These are phyloP conservation scores for Chloebia gouldiae DNA, from an alignment of 2,113 vertebrate genomes.

Conservation along the genomic window DNA sequence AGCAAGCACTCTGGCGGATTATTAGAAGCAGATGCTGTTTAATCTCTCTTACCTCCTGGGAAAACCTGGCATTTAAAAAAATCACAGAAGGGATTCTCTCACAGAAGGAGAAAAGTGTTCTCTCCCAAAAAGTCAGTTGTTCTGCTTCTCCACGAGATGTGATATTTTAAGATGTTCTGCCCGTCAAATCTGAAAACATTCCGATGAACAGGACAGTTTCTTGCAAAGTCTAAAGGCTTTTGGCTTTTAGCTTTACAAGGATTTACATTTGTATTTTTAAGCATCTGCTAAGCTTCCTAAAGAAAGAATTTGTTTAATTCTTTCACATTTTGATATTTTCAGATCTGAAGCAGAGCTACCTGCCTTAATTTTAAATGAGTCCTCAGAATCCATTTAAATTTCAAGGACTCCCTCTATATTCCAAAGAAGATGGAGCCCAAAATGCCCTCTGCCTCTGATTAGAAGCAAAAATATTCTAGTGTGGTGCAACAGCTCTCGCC, in stretches of 20 bases:
- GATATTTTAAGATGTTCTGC: not conserved
- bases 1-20: constrained; percentile 2
- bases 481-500: not conserved
- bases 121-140: not conserved
- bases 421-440: not conserved
- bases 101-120: not conserved
- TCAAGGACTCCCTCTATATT: not conserved
- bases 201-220: not conserved
- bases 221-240: not conserved
- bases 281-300: not conserved
- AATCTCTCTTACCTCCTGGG: not conserved
- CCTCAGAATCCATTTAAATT: not conserved
- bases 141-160: not conserved
- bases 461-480: not conserved
- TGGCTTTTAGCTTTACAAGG: not conserved
- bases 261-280: constrained; percentile 32
- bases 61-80: constrained; percentile 32
- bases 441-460: not conserved
- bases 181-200: not conserved
- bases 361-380: not conserved
- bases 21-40: not conserved
- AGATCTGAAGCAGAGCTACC: not conserved
- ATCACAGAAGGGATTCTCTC: not conserved
- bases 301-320: not conserved
- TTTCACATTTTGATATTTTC: not conserved